phyloP scores from a whole-genome alignment of 2,888 invertebrate genomes.

The Lypha dubia region DNA sequence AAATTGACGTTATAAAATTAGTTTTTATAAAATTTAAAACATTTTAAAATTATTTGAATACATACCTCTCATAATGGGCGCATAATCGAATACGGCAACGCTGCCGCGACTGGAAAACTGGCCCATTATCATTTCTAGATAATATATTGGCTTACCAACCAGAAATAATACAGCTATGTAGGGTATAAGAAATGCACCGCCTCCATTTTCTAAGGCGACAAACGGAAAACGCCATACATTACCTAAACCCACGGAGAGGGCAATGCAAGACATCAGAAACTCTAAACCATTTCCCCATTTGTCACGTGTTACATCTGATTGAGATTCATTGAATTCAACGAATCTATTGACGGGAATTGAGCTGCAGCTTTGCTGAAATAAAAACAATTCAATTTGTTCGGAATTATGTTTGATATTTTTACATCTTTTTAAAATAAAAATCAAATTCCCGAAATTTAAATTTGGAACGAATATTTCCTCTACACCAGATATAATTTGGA shows the following conservation, averaged over 20 bases:
- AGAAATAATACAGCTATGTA: constrained; percentile 87
- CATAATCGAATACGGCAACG: constrained; percentile 86
- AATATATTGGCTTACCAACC: constrained; percentile 88
- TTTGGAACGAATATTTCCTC: too few relatives aligned
- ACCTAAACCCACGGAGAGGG: constrained; percentile 87
- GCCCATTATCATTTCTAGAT: constrained; percentile 88
- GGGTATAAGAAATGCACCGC: constrained; percentile 87
- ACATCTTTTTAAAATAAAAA: too few relatives aligned
- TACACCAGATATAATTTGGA: too few relatives aligned
- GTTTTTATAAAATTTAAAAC: not conserved
- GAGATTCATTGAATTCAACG: constrained; percentile 30
- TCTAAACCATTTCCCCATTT: constrained; percentile 86
- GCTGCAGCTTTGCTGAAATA: constrained; percentile 39
- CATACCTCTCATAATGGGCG: constrained; percentile 88
- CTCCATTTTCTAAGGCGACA: constrained; percentile 87
- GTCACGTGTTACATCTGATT: constrained; percentile 74
- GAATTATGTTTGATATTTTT: too few relatives aligned
- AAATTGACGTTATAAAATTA: too few relatives aligned
- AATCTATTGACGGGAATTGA: not conserved
- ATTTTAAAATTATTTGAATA: not conserved
- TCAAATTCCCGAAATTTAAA: too few relatives aligned
- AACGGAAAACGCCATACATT: constrained; percentile 88
- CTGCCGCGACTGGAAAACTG: constrained; percentile 89
- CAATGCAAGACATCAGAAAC: constrained; percentile 86
- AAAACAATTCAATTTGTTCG: not conserved